Evolutionary conservation across 2,113 vertebrate genomes (phyloP), one percentile per base, ranked within the genome.

Genomic region (Diadophis punctatus): DNA sequence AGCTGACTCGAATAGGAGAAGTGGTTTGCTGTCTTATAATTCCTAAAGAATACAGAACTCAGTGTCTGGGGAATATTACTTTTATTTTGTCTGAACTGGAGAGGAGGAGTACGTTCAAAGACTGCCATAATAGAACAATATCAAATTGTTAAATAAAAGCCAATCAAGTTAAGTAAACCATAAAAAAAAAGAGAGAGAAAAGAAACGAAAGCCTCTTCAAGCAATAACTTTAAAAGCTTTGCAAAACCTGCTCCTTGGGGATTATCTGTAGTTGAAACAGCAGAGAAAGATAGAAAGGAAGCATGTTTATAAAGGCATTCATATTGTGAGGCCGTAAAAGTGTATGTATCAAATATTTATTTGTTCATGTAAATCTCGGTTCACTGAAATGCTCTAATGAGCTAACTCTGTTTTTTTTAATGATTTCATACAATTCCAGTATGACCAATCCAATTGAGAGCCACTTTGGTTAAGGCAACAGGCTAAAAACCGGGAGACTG

Each of bases 271-370:
- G 74, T 88, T 56, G 88, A 90, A 39, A 90, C 60, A 95, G 84
- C 53, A 90, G 8, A 56, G 68, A 89, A 56, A 92, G 86, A 96
- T n/a, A 34, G 43, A 93, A 90, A 58, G 56, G 93, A 86, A 25
- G 27, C 3, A 51, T 14, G 27, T 85, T 74, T 92, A 30, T 60
- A 95, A 94, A 90, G 56, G 63, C 92, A 92, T 92, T 88, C 84
- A 30, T 90, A 91, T 86, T 92, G 92, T 94, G 93, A 96, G 89
- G 74, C 91, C 95, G 90, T 88, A 87, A 94, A 96, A 96, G 94
- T 55, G 96, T 96, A 95, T 88, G 88, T 91, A 96, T 95, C 86
- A 96, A 97, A 94, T 86, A 96, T 95, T 96, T 93, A 96, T 94
- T 96, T 93, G 95, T 94, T 94, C 90, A 92, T 58, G 90, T 90